Evolutionary conservation across 2,888 invertebrate species (phyloP).

Genomic region (Bibio marci): DNA sequence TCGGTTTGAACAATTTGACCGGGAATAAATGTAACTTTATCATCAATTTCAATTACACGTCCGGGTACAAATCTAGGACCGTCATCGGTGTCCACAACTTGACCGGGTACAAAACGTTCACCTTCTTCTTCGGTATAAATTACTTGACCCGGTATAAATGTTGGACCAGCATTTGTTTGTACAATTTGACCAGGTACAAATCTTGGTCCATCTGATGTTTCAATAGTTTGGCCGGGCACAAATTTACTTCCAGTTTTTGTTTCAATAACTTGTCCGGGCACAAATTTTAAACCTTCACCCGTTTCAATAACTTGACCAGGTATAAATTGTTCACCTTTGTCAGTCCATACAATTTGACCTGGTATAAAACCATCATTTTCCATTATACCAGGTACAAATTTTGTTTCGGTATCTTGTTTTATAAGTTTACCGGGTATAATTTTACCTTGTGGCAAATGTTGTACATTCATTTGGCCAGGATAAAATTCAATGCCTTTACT

Average conservation of each 20-base stretch:
- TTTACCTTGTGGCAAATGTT: constrained; percentile 37
- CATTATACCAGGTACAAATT: constrained; percentile 52
- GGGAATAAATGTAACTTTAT: constrained; percentile 56
- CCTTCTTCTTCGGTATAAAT: constrained; percentile 35
- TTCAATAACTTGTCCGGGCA: constrained; percentile 58
- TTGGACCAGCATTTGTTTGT: constrained; percentile 55
- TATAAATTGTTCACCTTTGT: constrained; percentile 51
- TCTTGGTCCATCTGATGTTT: constrained; percentile 45
- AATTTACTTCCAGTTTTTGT: constrained; percentile 52
- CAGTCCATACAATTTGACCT: constrained; percentile 50
- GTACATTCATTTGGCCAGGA: constrained; percentile 25
- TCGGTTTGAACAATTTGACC: constrained; percentile 61
- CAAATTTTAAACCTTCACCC: constrained; percentile 48
- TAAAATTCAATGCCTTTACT: constrained; percentile 46
- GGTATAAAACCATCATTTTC: constrained; percentile 48
- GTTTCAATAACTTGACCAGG: constrained; percentile 58
- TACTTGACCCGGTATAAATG: constrained; percentile 62
- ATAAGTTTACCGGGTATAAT: constrained; percentile 46
- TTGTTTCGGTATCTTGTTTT: constrained; percentile 39
- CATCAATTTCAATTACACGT: constrained; percentile 51
- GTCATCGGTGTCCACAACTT: constrained; percentile 54
- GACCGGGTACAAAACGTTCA: constrained; percentile 38
- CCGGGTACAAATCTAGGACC: constrained; percentile 55
- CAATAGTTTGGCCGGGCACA: constrained; percentile 55
- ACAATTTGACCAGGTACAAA: constrained; percentile 68